Conservation (phyloP, 2,888 invertebrate genomes). For the Corythucha ciliata region DNA sequence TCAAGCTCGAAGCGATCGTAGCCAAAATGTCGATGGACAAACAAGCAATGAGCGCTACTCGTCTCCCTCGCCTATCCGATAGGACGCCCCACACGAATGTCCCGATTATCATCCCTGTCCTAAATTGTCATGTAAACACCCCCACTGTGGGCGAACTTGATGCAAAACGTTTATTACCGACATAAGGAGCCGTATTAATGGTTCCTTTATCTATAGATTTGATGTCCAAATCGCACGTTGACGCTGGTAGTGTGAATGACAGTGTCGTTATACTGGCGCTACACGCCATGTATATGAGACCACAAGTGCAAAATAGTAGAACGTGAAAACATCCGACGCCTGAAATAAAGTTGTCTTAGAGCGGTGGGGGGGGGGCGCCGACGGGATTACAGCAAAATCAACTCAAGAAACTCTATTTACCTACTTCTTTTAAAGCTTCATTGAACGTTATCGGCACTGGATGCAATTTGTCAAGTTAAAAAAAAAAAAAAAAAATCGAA, state of each 20-base stretch:
- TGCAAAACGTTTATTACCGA: background rate
- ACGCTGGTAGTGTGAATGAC: conserved; percentile 1
- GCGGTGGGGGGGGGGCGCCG: too few species aligned
- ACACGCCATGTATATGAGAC: background rate
- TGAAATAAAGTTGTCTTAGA: too few species aligned
- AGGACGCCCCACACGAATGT: background rate
- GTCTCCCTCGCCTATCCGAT: background rate
- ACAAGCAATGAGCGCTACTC: background rate
- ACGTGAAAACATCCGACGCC: background rate
- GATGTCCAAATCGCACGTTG: background rate
- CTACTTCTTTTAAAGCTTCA: too few species aligned
- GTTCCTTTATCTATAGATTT: background rate
- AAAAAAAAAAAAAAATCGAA: too few species aligned
- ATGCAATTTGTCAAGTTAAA: too few species aligned
- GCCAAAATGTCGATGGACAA: background rate
- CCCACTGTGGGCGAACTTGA: background rate
- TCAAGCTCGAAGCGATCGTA: background rate
- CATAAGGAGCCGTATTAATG: background rate
- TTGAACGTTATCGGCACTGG: too few species aligned
- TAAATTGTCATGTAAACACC: too few species aligned
- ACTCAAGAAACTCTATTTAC: too few species aligned
- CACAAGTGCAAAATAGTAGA: background rate
- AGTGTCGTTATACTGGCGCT: conserved; percentile 1
- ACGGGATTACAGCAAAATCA: too few species aligned
- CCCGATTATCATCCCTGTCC: background rate